phyloP scores from a whole-genome alignment of 2,888 invertebrate species.

The Limnephilus auricula region DNA sequence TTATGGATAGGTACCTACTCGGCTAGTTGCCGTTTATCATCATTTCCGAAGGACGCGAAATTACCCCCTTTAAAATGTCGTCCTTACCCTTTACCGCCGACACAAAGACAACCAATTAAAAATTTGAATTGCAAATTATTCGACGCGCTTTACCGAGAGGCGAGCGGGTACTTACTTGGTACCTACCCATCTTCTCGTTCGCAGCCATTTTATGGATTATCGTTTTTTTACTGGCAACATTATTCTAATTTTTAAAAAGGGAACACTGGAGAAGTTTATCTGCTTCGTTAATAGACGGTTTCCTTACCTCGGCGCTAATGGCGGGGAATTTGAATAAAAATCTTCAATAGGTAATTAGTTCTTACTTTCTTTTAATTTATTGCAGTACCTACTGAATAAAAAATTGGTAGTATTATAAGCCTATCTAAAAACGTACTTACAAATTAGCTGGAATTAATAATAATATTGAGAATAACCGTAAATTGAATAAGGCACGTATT shows the following conservation, averaged over 20 bases:
- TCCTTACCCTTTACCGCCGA: slow-evolving; percentile 27
- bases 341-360: background rate
- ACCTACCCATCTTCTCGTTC: slow-evolving; percentile 19
- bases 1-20: background rate
- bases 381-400: background rate
- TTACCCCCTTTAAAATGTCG: slow-evolving; percentile 38
- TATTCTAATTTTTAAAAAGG: slow-evolving; percentile 42
- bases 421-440: background rate
- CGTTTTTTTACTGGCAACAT: slow-evolving; percentile 45
- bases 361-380: background rate
- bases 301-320: background rate
- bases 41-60: background rate
- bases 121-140: slow-evolving; percentile 47
- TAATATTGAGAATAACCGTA: background rate
- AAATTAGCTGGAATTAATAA: background rate
- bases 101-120: slow-evolving; percentile 49
- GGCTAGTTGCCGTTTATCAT: background rate
- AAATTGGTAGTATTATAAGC: background rate
- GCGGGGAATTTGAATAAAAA: slow-evolving; percentile 8
- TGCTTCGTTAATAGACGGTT: slow-evolving; percentile 26
- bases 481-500: background rate
- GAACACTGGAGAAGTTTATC: background rate
- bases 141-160: slow-evolving; percentile 25
- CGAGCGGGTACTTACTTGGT: slow-evolving; percentile 7
- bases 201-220: slow-evolving; percentile 49